These are phyloP conservation scores for Pygoscelis adeliae DNA, from an alignment of 2,113 vertebrate genomes.

Conservation along the genomic window DNA sequence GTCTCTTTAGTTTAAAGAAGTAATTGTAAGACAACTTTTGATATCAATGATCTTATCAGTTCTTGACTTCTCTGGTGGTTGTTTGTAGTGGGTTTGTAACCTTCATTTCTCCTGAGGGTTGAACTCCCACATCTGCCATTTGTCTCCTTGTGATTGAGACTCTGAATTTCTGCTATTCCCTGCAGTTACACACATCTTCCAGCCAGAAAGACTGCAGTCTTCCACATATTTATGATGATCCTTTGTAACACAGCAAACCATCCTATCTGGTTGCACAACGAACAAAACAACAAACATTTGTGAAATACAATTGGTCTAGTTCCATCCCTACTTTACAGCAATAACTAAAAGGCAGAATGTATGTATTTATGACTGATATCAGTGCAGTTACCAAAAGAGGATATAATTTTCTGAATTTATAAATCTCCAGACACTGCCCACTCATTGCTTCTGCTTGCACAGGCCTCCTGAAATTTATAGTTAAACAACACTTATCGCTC, in stretches of 20 bases:
- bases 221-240: not conserved
- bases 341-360: not conserved
- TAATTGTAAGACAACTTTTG: not conserved
- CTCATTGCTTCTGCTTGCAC: slow-evolving; percentile 19
- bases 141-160: not conserved
- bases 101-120: not conserved
- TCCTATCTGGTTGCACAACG: not conserved
- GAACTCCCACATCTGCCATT: not conserved
- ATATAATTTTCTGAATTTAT: slow-evolving; percentile 23
- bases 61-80: not conserved
- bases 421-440: not conserved
- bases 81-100: not conserved
- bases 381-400: not conserved
- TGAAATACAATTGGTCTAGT: not conserved
- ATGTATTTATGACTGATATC: not conserved
- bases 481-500: slow-evolving; percentile 33
- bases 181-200: not conserved
- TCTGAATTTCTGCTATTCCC: not conserved
- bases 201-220: not conserved
- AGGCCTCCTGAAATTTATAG: slow-evolving; percentile 32
- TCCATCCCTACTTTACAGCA: not conserved
- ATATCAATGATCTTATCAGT: not conserved
- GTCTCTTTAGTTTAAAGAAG: not conserved
- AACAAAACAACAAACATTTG: not conserved
- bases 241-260: not conserved